Evolutionary conservation across 2,888 invertebrate genomes (phyloP).

Genomic region (Drosophila eohydei): DNA sequence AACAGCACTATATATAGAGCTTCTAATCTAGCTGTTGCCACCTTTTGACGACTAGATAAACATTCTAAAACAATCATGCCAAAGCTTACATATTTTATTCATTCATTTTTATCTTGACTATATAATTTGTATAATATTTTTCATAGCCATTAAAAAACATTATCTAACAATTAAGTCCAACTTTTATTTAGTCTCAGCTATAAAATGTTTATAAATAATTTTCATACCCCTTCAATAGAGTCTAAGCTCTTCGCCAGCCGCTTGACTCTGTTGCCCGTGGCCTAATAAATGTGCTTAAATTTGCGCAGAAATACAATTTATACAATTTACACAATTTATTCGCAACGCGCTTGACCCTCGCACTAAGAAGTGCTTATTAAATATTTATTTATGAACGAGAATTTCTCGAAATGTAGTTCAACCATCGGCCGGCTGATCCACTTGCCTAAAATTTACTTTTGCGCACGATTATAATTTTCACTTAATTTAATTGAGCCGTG

Average conservation of each 20-base stretch:
- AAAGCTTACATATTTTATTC: too few species aligned
- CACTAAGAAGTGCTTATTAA: slow-evolving; percentile 52
- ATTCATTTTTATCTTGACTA: not conserved
- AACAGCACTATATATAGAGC: too few species aligned
- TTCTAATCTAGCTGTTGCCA: too few species aligned
- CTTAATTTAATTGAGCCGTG: slow-evolving; percentile 69
- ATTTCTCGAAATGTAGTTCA: slow-evolving; percentile 35
- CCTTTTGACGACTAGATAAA: too few species aligned
- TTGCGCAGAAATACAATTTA: slow-evolving; percentile 17
- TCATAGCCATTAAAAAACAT: not conserved
- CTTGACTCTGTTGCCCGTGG: slow-evolving; percentile 2
- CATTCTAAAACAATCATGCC: too few species aligned
- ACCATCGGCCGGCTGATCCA: slow-evolving; percentile 3
- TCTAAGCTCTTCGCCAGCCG: not conserved
- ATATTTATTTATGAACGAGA: slow-evolving; percentile 68
- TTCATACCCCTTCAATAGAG: not conserved
- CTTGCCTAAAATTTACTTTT: slow-evolving; percentile 28
- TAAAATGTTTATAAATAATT: not conserved
- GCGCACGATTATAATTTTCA: slow-evolving; percentile 65
- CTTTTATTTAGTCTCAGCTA: not conserved
- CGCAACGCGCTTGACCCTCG: slow-evolving; percentile 34
- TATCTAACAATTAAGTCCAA: not conserved
- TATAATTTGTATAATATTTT: not conserved
- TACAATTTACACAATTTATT: slow-evolving; percentile 22
- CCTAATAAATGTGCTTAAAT: slow-evolving; percentile 36